Evolutionary conservation across 2,888 invertebrate genomes (phyloP).

Genomic region (Lasioglossum leucozonium): DNA sequence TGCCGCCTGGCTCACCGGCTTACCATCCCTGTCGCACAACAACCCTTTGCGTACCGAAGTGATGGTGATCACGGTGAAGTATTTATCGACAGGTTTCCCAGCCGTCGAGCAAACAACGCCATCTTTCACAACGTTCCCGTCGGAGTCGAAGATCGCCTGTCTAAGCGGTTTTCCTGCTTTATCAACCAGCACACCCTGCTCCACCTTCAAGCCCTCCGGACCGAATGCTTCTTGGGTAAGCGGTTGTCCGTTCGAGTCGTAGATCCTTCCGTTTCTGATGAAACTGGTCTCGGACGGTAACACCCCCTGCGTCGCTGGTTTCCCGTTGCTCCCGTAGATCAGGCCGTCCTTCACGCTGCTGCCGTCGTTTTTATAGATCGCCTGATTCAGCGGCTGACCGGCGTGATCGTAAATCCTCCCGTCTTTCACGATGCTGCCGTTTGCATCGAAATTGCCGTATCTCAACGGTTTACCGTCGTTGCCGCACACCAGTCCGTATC

Average conservation of each 20-base stretch:
- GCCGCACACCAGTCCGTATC: slow-evolving; percentile 79
- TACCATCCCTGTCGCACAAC: slow-evolving; percentile 79
- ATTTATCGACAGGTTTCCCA: slow-evolving; percentile 81
- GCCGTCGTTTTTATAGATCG: slow-evolving; percentile 73
- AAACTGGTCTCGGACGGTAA: slow-evolving; percentile 76
- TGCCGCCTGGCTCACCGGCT: slow-evolving; percentile 74
- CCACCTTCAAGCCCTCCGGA: slow-evolving; percentile 78
- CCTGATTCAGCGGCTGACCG: slow-evolving; percentile 77
- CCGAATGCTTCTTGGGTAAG: slow-evolving; percentile 82
- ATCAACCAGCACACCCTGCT: slow-evolving; percentile 79
- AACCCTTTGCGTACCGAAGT: slow-evolving; percentile 77
- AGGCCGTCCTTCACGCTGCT: slow-evolving; percentile 79
- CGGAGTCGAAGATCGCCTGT: slow-evolving; percentile 76
- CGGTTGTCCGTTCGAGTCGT: slow-evolving; percentile 75
- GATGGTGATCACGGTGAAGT: slow-evolving; percentile 77
- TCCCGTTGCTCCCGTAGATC: slow-evolving; percentile 73
- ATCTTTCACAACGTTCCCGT: slow-evolving; percentile 80
- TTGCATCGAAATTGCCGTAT: slow-evolving; percentile 77
- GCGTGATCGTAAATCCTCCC: slow-evolving; percentile 78
- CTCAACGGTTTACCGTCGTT: slow-evolving; percentile 79
- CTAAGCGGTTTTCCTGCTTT: slow-evolving; percentile 78
- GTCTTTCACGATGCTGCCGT: slow-evolving; percentile 78
- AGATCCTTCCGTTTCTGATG: slow-evolving; percentile 79
- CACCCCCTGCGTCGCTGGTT: slow-evolving; percentile 76
- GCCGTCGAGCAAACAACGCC: slow-evolving; percentile 75